Evolutionary conservation across 2,113 vertebrate genomes (phyloP).

Genomic region (Cyprinodon brontotheroides): DNA sequence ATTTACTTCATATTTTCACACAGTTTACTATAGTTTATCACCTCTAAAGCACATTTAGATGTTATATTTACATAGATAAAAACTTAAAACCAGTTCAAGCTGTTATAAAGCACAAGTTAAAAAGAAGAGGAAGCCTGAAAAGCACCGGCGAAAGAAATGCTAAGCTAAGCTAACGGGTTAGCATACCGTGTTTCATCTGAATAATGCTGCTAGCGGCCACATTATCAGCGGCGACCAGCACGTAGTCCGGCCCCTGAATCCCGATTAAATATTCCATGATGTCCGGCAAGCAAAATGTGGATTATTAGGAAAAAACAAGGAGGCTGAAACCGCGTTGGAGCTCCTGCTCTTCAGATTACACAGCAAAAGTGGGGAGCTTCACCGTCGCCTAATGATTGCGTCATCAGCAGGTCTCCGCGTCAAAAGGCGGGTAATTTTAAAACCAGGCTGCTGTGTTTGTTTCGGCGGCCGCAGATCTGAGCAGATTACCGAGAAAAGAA

Average conservation of each 20-base stretch:
- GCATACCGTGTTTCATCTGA: slow-evolving; percentile 95
- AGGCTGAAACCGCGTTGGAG: not conserved
- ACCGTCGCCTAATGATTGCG: slow-evolving; percentile 51
- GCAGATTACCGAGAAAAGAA: too few relatives aligned
- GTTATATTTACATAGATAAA: not conserved
- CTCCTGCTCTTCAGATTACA: slow-evolving; percentile 72
- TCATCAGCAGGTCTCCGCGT: slow-evolving; percentile 41
- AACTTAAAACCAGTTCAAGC: not conserved
- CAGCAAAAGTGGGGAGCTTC: slow-evolving; percentile 77
- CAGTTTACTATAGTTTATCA: not conserved
- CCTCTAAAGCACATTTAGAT: not conserved
- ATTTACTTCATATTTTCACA: not conserved
- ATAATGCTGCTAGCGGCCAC: slow-evolving; percentile 93
- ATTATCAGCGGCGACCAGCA: slow-evolving; percentile 91
- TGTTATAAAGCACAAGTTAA: not conserved
- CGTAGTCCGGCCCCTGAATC: slow-evolving; percentile 92
- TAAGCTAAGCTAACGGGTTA: slow-evolving; percentile 61
- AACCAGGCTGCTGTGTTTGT: not conserved
- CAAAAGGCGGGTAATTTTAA: slow-evolving; percentile 65
- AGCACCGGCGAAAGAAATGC: slow-evolving; percentile 15
- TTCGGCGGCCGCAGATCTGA: not conserved
- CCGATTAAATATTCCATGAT: slow-evolving; percentile 95
- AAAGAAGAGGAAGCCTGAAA: not conserved
- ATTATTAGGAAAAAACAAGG: not conserved
- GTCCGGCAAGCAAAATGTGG: fast-evolving